A percentile compares a stretch with the other conserved stretches of the same genome.
These are phyloP conservation scores for Liolophura sinensis DNA, from an alignment of 1,140 invertebrate genomes.

Conservation along the genomic window DNA sequence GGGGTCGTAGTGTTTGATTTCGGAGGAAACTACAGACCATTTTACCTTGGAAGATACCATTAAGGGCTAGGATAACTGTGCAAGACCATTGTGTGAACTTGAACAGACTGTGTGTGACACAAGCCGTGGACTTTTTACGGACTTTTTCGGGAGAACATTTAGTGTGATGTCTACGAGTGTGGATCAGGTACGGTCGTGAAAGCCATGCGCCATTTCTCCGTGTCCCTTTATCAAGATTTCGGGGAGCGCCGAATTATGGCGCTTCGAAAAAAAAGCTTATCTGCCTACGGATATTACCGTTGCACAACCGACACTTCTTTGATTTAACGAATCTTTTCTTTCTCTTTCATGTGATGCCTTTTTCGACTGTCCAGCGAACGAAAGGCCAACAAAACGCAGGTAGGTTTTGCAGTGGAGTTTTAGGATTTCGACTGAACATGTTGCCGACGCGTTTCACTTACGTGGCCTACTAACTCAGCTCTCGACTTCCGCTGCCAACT, in stretches of 20 bases:
- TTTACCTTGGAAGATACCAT: slow-evolving; percentile 18
- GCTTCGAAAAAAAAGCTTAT: not conserved
- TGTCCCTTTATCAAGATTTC: slow-evolving; percentile 1
- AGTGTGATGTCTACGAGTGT: slow-evolving; percentile 55
- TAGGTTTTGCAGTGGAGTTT: slow-evolving; percentile 16
- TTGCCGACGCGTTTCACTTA: not conserved
- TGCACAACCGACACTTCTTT: not conserved
- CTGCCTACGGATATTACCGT: slow-evolving; percentile 4
- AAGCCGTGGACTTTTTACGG: slow-evolving; percentile 27
- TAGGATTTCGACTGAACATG: not conserved
- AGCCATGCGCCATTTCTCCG: slow-evolving; percentile 29
- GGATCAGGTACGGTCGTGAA: slow-evolving; percentile 44
- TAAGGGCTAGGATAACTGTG: slow-evolving; percentile 5
- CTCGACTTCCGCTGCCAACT: not conserved
- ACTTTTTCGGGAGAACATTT: slow-evolving; percentile 21
- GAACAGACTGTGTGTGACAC: slow-evolving; percentile 27
- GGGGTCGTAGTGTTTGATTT: slow-evolving; percentile 22
- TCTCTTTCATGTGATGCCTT: slow-evolving; percentile 33
- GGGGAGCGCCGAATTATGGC: not conserved
- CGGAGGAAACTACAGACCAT: slow-evolving; percentile 20
- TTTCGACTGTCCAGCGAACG: slow-evolving; percentile 35
- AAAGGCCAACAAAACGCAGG: slow-evolving; percentile 55
- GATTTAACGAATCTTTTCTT: slow-evolving; percentile 15
- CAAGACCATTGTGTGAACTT: slow-evolving; percentile 12
- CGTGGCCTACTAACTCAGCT: slow-evolving; percentile 3